Conservation (phyloP, 2,797 vertebrate genomes). For the Sorex maritimensis region DNA sequence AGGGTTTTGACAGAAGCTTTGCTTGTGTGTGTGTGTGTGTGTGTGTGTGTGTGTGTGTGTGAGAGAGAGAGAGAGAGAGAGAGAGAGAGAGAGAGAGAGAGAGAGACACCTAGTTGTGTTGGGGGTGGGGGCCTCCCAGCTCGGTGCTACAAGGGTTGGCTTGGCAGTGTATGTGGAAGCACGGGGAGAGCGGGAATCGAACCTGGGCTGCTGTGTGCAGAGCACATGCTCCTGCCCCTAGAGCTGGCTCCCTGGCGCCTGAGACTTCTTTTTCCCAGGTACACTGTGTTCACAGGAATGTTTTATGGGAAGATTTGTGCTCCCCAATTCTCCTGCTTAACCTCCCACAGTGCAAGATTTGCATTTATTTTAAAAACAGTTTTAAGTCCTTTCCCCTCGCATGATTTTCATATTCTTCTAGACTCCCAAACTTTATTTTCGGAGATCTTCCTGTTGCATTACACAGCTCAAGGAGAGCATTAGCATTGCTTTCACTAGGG, state of each 20-base stretch:
- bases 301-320: constrained; percentile 49
- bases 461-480: not conserved
- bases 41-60: too few relatives aligned
- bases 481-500: not conserved
- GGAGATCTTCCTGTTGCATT: not conserved
- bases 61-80: too few relatives aligned
- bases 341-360: constrained; percentile 46
- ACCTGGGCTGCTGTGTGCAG: too few relatives aligned
- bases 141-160: too few relatives aligned
- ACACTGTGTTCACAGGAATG: constrained; percentile 20
- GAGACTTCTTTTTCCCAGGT: constrained; percentile 15
- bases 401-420: constrained; percentile 30
- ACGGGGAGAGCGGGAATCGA: too few relatives aligned
- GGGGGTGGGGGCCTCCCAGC: too few relatives aligned
- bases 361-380: constrained; percentile 32
- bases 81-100: too few relatives aligned
- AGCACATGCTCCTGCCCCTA: too few relatives aligned
- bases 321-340: constrained; percentile 43
- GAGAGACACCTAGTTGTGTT: too few relatives aligned
- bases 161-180: too few relatives aligned
- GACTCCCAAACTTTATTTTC: constrained; percentile 17
- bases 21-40: too few relatives aligned
- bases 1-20: not conserved
- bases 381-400: not conserved
- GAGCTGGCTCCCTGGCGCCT: too few relatives aligned